A percentile compares a stretch with the other conserved stretches of the same genome.
Conservation (phyloP, 2,797 vertebrate species). For the Rhyacichthys aspro region DNA sequence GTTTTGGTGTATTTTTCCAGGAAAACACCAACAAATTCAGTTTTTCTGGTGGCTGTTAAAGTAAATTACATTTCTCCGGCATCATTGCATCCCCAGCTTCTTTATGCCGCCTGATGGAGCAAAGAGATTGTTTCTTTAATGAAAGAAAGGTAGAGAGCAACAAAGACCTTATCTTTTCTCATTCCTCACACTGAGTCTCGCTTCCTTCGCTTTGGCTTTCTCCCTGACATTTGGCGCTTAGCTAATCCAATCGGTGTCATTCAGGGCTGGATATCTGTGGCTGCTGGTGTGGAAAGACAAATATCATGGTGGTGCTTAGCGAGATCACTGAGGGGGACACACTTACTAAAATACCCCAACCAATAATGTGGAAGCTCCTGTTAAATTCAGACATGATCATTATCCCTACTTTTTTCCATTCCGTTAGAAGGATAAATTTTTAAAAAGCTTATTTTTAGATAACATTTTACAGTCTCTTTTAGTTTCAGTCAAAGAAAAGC, state of each 20-base stretch:
- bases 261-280: conserved; percentile 57
- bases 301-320: conserved; percentile 55
- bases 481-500: conserved; percentile 28
- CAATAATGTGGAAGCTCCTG: conserved; percentile 19
- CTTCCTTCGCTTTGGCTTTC: conserved; percentile 30
- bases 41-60: conserved; percentile 7
- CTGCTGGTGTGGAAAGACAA: conserved; percentile 65
- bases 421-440: background rate
- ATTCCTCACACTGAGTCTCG: conserved; percentile 45
- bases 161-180: conserved; percentile 67
- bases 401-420: background rate
- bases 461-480: conserved; percentile 20
- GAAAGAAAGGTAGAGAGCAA: conserved; percentile 48
- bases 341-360: conserved; percentile 43
- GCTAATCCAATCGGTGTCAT: conserved; percentile 76
- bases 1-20: conserved; percentile 2
- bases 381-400: conserved; percentile 21
- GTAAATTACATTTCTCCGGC: conserved; percentile 25
- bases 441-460: conserved; percentile 6
- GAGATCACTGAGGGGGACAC: conserved; percentile 36
- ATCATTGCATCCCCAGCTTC: conserved; percentile 3
- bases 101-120: conserved; percentile 29
- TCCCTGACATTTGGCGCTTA: conserved; percentile 71
- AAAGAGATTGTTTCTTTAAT: conserved; percentile 43
- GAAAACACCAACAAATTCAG: conserved; percentile 2